A percentile compares a stretch with the other conserved stretches of the same genome.
Conservation (phyloP, 2,888 invertebrate species). For the Scotopteryx bipunctaria region DNA sequence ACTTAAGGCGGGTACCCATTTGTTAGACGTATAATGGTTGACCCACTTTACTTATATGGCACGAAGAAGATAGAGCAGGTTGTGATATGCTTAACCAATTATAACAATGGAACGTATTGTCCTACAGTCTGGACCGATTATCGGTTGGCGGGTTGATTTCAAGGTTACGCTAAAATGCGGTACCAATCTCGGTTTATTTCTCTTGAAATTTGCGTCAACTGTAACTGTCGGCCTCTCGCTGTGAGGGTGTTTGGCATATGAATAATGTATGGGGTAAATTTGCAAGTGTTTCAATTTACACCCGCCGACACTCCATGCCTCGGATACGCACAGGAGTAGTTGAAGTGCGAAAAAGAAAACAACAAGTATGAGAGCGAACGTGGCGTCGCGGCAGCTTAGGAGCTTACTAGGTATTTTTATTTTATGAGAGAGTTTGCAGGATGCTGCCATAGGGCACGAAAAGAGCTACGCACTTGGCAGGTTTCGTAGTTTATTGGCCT, state of each 20-base stretch:
- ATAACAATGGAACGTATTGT: constrained; percentile 48
- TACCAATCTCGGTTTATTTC: constrained; percentile 50
- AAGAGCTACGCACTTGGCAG: constrained; percentile 28
- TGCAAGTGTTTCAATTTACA: constrained; percentile 84
- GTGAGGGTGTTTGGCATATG: constrained; percentile 75
- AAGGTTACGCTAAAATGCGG: constrained; percentile 39
- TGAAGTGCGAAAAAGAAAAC: constrained; percentile 80
- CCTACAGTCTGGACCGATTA: constrained; percentile 37
- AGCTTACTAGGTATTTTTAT: constrained; percentile 38
- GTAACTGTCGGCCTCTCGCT: constrained; percentile 63
- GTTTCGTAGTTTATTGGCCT: constrained; percentile 26
- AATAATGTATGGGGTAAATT: constrained; percentile 82
- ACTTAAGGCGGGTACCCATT: constrained; percentile 73
- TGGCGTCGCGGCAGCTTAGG: constrained; percentile 34
- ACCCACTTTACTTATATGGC: constrained; percentile 75
- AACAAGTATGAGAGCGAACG: constrained; percentile 50
- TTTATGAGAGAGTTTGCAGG: constrained; percentile 26
- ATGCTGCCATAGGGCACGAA: constrained; percentile 29
- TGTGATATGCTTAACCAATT: constrained; percentile 63
- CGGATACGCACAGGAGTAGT: constrained; percentile 72
- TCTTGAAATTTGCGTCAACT: constrained; percentile 63
- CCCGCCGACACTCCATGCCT: constrained; percentile 72
- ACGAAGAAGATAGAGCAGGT: constrained; percentile 59
- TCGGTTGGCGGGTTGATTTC: constrained; percentile 31
- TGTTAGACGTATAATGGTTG: constrained; percentile 79